These are phyloP conservation scores for Paramormyrops kingsleyae DNA, from an alignment of 2,113 vertebrate species.

Conservation along the genomic window DNA sequence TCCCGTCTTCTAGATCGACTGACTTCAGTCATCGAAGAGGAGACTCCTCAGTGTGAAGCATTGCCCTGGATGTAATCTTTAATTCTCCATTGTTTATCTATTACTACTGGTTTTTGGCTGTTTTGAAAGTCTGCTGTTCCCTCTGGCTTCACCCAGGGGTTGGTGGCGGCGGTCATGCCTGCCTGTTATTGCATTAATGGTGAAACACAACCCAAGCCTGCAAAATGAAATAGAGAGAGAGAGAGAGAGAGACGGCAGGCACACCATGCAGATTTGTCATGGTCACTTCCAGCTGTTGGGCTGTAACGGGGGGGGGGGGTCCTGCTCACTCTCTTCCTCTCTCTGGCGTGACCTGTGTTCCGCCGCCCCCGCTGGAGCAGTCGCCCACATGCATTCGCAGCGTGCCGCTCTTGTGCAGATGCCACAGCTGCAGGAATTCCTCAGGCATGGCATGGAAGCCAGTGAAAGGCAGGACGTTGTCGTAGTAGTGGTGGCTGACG, in stretches of 20 bases:
- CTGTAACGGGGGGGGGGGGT: not conserved
- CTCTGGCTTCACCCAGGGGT: not conserved
- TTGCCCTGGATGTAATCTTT: not conserved
- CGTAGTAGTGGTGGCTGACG: constrained; percentile 95
- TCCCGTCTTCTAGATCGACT: not conserved
- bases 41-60: not conserved
- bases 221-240: not conserved
- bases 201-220: not conserved
- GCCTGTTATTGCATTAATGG: not conserved
- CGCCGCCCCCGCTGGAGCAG: constrained; percentile 46
- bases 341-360: constrained; percentile 2
- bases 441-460: constrained; percentile 95
- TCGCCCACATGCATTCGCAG: constrained; percentile 75
- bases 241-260: not conserved
- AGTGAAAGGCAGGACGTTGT: constrained; percentile 83
- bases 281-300: not conserved
- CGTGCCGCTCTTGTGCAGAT: constrained; percentile 81
- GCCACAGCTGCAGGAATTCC: constrained; percentile 94
- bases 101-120: not conserved
- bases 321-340: not conserved
- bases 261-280: not conserved
- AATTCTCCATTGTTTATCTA: not conserved
- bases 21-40: not conserved
- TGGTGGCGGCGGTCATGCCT: not conserved
- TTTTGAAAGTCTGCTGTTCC: not conserved